Percentiles rank a stretch among this genome's conserved stretches.
Conservation (phyloP, 2,113 vertebrate species). For the Etheostoma cragini region DNA sequence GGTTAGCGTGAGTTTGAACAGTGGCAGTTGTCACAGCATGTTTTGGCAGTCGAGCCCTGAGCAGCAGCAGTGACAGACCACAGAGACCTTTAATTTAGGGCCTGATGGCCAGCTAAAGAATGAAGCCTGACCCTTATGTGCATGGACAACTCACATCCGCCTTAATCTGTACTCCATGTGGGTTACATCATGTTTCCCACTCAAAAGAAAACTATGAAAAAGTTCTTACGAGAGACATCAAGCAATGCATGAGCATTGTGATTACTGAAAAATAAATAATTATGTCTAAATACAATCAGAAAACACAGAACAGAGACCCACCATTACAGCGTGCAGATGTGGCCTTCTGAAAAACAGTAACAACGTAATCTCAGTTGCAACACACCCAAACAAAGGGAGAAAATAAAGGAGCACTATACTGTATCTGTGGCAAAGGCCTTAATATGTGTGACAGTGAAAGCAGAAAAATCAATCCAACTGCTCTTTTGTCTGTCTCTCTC, state of each 20-base stretch:
- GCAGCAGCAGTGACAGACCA: conserved; percentile 57
- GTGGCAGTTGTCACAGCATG: conserved; percentile 42
- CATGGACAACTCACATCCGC: conserved; percentile 5
- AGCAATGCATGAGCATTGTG: not conserved
- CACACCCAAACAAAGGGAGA: conserved; percentile 35
- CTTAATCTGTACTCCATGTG: conserved; percentile 17
- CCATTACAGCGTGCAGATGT: conserved; percentile 47
- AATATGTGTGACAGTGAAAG: conserved; percentile 65
- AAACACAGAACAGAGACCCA: conserved; percentile 14
- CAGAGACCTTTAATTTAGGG: conserved; percentile 58
- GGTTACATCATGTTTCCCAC: not conserved
- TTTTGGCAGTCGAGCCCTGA: conserved; percentile 30
- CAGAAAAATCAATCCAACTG: conserved; percentile 58
- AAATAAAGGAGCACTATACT: conserved; percentile 67
- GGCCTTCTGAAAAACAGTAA: conserved; percentile 55
- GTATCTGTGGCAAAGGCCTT: conserved; percentile 39
- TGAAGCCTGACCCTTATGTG: conserved; percentile 19
- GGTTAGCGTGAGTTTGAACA: conserved; percentile 26
- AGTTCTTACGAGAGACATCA: not conserved
- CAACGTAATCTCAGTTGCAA: conserved; percentile 53
- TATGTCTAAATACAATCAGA: not conserved
- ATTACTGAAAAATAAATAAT: conserved; percentile 17
- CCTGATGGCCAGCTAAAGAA: conserved; percentile 28
- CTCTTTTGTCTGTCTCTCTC: conserved; percentile 66
- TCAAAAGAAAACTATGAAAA: conserved; percentile 15